phyloP scores from a whole-genome alignment of 2,797 vertebrate genomes.

The Nasua narica region DNA sequence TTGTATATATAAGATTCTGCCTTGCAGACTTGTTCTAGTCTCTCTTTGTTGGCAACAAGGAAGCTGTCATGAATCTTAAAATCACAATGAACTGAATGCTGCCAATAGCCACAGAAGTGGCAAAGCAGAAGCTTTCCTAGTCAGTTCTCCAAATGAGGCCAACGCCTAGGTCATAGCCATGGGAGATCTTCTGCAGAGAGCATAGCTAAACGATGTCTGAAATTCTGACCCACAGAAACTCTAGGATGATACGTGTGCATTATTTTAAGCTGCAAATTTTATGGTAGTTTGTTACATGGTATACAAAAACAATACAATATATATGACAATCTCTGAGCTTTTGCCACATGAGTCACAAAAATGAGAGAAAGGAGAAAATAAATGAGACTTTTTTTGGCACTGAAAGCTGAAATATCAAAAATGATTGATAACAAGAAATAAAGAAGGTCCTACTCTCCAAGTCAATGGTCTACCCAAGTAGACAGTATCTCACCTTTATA shows the following conservation, averaged over 20 bases:
- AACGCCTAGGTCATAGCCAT: not conserved
- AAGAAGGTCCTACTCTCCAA: not conserved
- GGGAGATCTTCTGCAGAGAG: not conserved
- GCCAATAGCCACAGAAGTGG: not conserved
- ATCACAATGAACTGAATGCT: not conserved
- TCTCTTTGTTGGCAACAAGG: not conserved
- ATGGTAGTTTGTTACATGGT: not conserved
- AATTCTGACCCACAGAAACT: not conserved
- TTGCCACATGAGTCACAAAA: not conserved
- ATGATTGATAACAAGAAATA: not conserved
- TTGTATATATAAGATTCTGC: not conserved
- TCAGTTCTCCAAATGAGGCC: not conserved
- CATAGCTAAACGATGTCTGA: not conserved
- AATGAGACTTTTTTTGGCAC: not conserved
- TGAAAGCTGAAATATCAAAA: not conserved
- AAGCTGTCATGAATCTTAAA: not conserved
- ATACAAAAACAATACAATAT: not conserved
- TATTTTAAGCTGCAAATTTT: not conserved
- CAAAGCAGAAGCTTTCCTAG: not conserved
- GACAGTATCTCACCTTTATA: not conserved
- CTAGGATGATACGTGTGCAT: not conserved
- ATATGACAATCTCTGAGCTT: not conserved
- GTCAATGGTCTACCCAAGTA: not conserved
- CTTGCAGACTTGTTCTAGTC: not conserved
- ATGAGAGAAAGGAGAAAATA: not conserved